Percentiles rank a stretch among this genome's conserved stretches.
phyloP scores from a whole-genome alignment of 2,888 invertebrate species.

The Acanthopleura granulata region DNA sequence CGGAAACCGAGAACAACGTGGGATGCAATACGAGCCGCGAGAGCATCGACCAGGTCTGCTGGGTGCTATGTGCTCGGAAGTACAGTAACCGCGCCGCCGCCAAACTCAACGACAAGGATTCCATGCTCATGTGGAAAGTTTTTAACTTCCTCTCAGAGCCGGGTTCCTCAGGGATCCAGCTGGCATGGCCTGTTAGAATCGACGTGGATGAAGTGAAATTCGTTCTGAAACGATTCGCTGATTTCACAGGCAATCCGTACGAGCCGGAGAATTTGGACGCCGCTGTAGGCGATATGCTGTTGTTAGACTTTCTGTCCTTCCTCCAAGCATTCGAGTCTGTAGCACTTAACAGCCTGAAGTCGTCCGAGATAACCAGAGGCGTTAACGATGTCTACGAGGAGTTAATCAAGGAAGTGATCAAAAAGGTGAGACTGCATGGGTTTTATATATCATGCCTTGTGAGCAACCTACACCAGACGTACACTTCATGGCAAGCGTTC shows the following conservation, averaged over 20 bases:
- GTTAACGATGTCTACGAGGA: slow-evolving; percentile 33
- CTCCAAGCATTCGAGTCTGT: slow-evolving; percentile 22
- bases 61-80: slow-evolving; percentile 82
- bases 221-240: slow-evolving; percentile 31
- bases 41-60: slow-evolving; percentile 80
- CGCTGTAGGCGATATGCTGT: slow-evolving; percentile 13
- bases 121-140: slow-evolving; percentile 77
- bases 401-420: slow-evolving; percentile 38
- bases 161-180: slow-evolving; percentile 69
- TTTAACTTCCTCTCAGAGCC: slow-evolving; percentile 83
- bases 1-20: slow-evolving; percentile 24
- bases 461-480: too few relatives aligned
- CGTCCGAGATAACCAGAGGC: slow-evolving; percentile 28
- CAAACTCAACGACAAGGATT: slow-evolving; percentile 77
- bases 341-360: slow-evolving; percentile 23
- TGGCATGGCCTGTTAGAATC: slow-evolving; percentile 44
- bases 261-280: slow-evolving; percentile 20
- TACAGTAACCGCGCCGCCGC: slow-evolving; percentile 75
- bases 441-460: too few relatives aligned
- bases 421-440: slow-evolving; percentile 34
- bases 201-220: slow-evolving; percentile 53
- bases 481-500: not conserved
- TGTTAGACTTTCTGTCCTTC: slow-evolving; percentile 33
- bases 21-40: slow-evolving; percentile 36
- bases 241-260: slow-evolving; percentile 25